phyloP scores from a whole-genome alignment of 2,113 vertebrate species.

The Gymnocephalus cernua region DNA sequence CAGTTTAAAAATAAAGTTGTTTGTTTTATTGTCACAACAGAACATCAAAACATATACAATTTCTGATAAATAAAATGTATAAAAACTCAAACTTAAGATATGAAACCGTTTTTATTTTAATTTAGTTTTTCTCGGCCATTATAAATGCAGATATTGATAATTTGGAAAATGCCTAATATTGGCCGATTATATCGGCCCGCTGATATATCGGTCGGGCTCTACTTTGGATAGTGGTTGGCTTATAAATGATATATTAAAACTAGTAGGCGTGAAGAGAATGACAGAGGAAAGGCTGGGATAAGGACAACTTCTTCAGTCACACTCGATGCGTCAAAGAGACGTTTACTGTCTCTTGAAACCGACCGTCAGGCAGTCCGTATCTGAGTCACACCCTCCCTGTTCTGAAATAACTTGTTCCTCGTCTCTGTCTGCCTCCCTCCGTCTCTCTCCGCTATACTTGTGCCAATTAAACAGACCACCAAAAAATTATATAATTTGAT shows the following conservation, averaged over 20 bases:
- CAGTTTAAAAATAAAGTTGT: no score
- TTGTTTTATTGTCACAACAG: no score
- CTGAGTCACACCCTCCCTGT: slow-evolving; percentile 54
- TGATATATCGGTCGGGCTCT: no score
- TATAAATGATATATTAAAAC: slow-evolving; percentile 66
- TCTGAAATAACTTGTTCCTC: slow-evolving; percentile 58
- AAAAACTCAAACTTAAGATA: no score
- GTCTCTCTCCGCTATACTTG: slow-evolving; percentile 2
- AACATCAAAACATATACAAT: no score
- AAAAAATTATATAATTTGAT: slow-evolving; percentile 42
- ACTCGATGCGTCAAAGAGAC: slow-evolving; percentile 47
- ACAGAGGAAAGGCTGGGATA: slow-evolving; percentile 46
- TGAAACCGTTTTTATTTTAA: no score
- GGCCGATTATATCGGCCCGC: no score
- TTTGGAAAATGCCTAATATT: no score
- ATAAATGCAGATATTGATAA: no score
- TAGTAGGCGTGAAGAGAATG: slow-evolving; percentile 59
- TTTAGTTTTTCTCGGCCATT: no score
- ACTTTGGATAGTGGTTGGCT: slow-evolving; percentile 25
- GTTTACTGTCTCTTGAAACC: slow-evolving; percentile 50
- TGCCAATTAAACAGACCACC: slow-evolving; percentile 48
- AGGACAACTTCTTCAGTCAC: slow-evolving; percentile 58
- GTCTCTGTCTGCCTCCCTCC: slow-evolving; percentile 48
- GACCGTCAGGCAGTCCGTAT: slow-evolving; percentile 46
- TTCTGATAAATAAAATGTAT: no score